Conservation (phyloP, 2,113 vertebrate genomes). For the Oriolus oriolus region DNA sequence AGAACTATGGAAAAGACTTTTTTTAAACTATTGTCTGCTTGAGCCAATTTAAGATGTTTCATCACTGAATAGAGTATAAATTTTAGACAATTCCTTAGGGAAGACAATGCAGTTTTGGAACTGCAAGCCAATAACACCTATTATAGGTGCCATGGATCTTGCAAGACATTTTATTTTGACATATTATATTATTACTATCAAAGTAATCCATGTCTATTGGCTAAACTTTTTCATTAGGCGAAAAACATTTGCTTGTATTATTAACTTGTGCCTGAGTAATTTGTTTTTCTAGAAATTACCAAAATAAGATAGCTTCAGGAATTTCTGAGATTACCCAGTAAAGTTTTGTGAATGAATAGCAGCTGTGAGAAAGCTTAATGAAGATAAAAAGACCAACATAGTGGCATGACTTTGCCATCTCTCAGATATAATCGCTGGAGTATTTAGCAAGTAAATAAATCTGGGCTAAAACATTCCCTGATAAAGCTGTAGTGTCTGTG, state of each 20-base stretch:
- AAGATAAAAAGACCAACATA: background rate
- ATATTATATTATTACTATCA: background rate
- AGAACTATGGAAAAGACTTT: background rate
- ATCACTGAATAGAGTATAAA: background rate
- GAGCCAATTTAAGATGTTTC: background rate
- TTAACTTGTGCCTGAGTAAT: background rate
- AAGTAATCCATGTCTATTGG: background rate
- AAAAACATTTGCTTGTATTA: background rate
- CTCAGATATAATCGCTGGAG: background rate
- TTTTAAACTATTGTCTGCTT: background rate
- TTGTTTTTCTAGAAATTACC: background rate
- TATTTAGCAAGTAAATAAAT: background rate
- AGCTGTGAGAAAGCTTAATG: background rate
- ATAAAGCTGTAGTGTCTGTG: background rate
- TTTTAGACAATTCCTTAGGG: background rate
- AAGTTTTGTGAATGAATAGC: background rate
- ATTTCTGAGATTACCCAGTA: background rate
- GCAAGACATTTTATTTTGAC: background rate
- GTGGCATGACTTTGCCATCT: background rate
- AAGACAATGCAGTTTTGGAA: background rate
- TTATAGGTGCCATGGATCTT: background rate
- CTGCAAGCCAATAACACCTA: background rate
- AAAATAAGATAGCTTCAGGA: background rate
- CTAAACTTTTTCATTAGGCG: background rate
- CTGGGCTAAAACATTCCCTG: background rate